Base-by-base conservation (phyloP, 2,888 invertebrate genomes). In the Scrobipalpa atriplicella region DNA sequence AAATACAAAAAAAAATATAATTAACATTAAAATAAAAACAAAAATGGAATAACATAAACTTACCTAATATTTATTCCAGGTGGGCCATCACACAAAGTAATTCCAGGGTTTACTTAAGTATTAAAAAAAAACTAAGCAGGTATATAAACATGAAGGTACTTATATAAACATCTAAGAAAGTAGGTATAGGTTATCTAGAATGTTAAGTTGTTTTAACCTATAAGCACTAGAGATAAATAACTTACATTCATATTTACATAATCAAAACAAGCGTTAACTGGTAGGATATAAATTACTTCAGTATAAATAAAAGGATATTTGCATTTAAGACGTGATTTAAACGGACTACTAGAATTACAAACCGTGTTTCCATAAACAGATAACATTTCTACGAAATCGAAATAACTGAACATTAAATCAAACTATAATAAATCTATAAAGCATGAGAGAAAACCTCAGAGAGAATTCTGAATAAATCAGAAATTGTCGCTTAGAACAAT, bases 251-350 rank as follows among this genome's bases (percentile, higher is more conserved):
- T 61, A 61, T 61, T 61, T 61, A 18, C 61, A 61, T 61, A 41
- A 41, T 41, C 39, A 41, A 61, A 61, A 61, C 61, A 61, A 61
- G 61, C 41, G 41, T 39, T 61, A 61, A 61, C 61, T 41, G 16
- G 54, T 13, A 11, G 60, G 38, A 61, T 19, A 61, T 61, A 61
- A 61, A 39, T 61, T 41, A 36, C 58, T 58, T 41, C 9, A 19
- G 41, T 61, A 39, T 19, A 41, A 41, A 29, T 58, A 58, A 11
- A 36, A 13, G n/a, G 11, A 58, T n/a, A 36, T 41, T 61, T 61
- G 61, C 61, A 61, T 61, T 61, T 39, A 3, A 1, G 10, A 36
- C 36, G n/a, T 36, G 16, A 38, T 58, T 58, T 36, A 36, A 38
- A 38, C 10, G 47, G 47, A 47, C 47, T 47, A 16, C 47, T 16